Evolutionary conservation across 2,797 vertebrate species (phyloP), one percentile per base, ranked within the genome.

Genomic region (Sorex maritimensis): DNA sequence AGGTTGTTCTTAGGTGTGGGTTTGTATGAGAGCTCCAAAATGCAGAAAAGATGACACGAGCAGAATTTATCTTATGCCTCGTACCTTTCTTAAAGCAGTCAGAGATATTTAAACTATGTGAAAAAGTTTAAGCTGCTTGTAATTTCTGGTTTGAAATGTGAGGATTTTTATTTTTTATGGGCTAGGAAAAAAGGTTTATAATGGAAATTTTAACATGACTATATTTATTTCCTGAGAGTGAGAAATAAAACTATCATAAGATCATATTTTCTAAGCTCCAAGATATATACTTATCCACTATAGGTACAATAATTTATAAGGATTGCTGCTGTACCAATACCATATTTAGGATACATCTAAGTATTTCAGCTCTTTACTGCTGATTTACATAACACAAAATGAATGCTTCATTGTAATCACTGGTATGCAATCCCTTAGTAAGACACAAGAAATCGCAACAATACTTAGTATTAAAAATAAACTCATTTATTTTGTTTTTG

Each of bases 141-240:
- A 93, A 79, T 95, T 94, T 97, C 58, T 95, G 96, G 6, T 86
- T 94, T 92, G 77, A 93, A 91, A 96, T 88, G 15, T 93, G 96
- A 83, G 30, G 93, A 94, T 96, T 94, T 97, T 84, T 92, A 44
- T 44, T 44, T 97, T 94, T 95, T 96, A 96, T 74, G 34, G 87
- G 72, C 46, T 93, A 55, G 92, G 72, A 93, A 97, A 77, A 77
- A 94, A 96, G 68, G 28, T 91, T 86, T 93, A 87, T 68, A 96
- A 94, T 90, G 63, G 55, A 97, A 97, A 94, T 83, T 72, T 5
- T 96, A 81, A 93, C 93, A 97, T 81, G 89, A 92, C 68, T 93
- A 80, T 86, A 96, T 81, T 75, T 81, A 93, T 44, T 44, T 69
- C 78, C 91, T 96, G 96, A 88, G 71, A 96, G 49, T 84, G 1